Evolutionary conservation across 1,140 invertebrate species (phyloP).

Genomic region (Magallana ariakensis): DNA sequence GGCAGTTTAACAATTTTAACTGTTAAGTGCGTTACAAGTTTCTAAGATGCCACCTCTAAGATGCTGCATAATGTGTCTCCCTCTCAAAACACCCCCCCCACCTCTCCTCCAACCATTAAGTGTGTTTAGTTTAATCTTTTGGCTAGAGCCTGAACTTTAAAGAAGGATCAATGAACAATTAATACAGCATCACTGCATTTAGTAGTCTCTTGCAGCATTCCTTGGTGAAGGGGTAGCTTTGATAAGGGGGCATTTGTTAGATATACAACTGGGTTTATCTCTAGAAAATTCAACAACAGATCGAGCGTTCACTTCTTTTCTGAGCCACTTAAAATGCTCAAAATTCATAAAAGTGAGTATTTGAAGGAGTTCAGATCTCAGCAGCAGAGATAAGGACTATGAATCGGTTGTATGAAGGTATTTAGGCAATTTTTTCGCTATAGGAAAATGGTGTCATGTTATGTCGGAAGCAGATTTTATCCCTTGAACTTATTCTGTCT

Average conservation of each 20-base stretch:
- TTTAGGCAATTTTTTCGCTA: too few species aligned
- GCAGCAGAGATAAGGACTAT: neutral
- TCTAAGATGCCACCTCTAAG: neutral
- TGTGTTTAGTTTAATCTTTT: constrained; percentile 17
- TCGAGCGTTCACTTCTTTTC: neutral
- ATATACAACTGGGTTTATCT: neutral
- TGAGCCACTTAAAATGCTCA: constrained; percentile 9
- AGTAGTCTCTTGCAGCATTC: neutral
- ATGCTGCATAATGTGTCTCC: neutral
- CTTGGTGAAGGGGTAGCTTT: neutral
- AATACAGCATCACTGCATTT: neutral
- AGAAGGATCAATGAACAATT: constrained; percentile 35
- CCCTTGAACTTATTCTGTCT: too few species aligned
- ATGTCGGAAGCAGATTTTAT: too few species aligned
- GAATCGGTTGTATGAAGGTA: neutral
- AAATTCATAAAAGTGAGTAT: neutral
- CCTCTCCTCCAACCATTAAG: neutral
- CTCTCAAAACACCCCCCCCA: too few species aligned
- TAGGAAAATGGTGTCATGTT: too few species aligned
- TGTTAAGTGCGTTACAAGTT: neutral
- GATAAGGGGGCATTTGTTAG: neutral
- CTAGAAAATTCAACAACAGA: neutral
- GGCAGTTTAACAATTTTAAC: neutral
- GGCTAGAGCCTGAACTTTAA: neutral
- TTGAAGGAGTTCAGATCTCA: neutral